phyloP scores from a whole-genome alignment of 2,888 invertebrate species.

The Gibbula magus region DNA sequence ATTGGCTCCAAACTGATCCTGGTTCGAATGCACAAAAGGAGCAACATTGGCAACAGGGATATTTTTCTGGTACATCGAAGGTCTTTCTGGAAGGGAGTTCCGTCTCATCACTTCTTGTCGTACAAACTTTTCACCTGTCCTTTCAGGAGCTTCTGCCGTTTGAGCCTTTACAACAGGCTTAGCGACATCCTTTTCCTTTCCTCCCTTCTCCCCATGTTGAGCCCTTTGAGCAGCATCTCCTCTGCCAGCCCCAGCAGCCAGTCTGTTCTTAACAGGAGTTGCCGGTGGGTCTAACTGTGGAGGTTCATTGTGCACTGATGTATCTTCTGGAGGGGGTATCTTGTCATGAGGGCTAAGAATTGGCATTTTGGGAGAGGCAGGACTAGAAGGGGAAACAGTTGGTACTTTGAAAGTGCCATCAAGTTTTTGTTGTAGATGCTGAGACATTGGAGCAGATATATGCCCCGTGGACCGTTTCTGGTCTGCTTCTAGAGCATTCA shows the following conservation, averaged over 20 bases:
- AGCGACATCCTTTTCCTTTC: constrained; percentile 28
- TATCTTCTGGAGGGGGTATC: constrained; percentile 41
- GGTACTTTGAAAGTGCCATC: constrained; percentile 26
- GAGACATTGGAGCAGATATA: constrained; percentile 15
- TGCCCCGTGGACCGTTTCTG: constrained; percentile 51
- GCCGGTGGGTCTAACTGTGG: constrained; percentile 57
- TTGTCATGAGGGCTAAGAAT: constrained; percentile 68
- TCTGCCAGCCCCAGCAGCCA: not conserved
- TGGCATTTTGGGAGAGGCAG: constrained; percentile 69
- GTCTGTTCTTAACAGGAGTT: constrained; percentile 27
- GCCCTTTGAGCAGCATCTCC: not conserved
- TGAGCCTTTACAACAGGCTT: constrained; percentile 4
- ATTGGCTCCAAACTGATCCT: constrained; percentile 22
- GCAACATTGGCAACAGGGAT: constrained; percentile 68
- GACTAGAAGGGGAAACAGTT: constrained; percentile 41
- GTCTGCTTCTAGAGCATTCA: constrained; percentile 60
- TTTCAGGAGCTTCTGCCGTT: constrained; percentile 5
- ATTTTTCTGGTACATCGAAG: constrained; percentile 49
- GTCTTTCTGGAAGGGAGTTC: constrained; percentile 38
- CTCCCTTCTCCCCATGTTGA: constrained; percentile 9
- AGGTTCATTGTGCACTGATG: constrained; percentile 55
- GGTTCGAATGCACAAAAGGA: constrained; percentile 55
- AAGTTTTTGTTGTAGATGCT: not conserved
- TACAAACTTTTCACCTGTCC: constrained; percentile 9
- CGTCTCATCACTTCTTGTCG: constrained; percentile 38